Evolutionary conservation across 2,888 invertebrate genomes (phyloP), one percentile per base, ranked within the genome.

Genomic region (Empis livida): DNA sequence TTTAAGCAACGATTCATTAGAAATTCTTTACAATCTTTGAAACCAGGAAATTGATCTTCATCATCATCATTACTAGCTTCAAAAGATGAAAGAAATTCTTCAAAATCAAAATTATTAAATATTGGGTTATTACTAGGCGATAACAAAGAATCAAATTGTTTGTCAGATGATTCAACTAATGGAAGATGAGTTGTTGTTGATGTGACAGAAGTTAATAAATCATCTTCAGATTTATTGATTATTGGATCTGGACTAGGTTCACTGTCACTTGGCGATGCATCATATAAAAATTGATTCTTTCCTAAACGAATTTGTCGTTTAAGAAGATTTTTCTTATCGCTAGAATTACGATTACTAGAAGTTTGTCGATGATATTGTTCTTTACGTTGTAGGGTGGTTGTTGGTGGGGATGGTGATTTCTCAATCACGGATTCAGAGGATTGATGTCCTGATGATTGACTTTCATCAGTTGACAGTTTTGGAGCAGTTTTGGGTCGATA

Each of bases 1-100:
- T 59, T 64, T 53, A 65, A 35, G 17, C 49, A 57, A 54, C 64
- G 64, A 61, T 63, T 65, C 59, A 62, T 53, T 37, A 69, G 56
- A 55, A 67, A 65, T 54, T 67, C 65, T 53, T 67, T 65, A 53
- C 69, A 69, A 56, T 68, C 68, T 56, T 68, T 71, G 50, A 75
- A 66, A 49, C 72, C 63, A 6, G 73, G 71, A 61, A 66, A 71
- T 59, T 63, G 68, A 53, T 66, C 65, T 44, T 47, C 65, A 44
- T 63, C 71, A 59, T 80, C 77, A 56, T 81, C 80, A 55, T 41
- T 41, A 41, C 23, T 41, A 48, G 67, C 61, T 53, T 80, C 80
- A 60, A 81, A 80, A 52, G 79, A 76, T 55, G 77, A 77, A 68
- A 80, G 77, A 59, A 82, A 75, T 64, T 82, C 81, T 59, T 82